Evolutionary conservation across 2,888 invertebrate species (phyloP).

Genomic region (Tipula confusa): DNA sequence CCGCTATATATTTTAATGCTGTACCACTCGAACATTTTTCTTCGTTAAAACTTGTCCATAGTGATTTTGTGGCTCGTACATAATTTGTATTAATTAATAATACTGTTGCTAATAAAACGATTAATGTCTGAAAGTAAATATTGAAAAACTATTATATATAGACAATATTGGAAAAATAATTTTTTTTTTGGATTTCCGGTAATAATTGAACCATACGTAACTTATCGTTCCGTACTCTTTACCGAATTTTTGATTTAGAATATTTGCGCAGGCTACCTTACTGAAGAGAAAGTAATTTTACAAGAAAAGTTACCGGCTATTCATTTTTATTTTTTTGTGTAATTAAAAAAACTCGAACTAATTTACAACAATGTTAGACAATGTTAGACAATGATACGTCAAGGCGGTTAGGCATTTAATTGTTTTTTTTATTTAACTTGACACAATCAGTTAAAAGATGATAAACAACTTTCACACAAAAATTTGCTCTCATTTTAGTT

Average conservation of each 20-base stretch:
- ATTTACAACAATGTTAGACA: neutral
- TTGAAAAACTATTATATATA: too few relatives aligned
- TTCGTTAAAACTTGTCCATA: conserved; percentile 44
- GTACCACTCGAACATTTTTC: conserved; percentile 58
- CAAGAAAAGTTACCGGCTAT: neutral
- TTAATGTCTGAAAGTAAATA: neutral
- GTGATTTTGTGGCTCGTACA: conserved; percentile 36
- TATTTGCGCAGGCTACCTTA: neutral
- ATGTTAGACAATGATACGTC: neutral
- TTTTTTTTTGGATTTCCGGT: neutral
- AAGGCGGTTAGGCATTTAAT: neutral
- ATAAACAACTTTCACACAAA: conserved; percentile 3
- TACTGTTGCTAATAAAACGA: conserved; percentile 25
- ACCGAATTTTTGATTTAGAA: neutral
- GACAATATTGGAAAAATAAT: too few relatives aligned
- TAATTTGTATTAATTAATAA: neutral
- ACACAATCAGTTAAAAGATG: neutral
- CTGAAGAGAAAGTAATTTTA: neutral
- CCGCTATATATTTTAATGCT: conserved; percentile 79
- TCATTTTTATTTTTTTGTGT: neutral
- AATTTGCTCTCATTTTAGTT: neutral
- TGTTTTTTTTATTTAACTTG: neutral
- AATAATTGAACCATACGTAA: neutral
- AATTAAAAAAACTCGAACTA: neutral
- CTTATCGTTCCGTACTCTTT: neutral